Conservation (phyloP, 2,113 vertebrate genomes). For the Marmota flaviventris region DNA sequence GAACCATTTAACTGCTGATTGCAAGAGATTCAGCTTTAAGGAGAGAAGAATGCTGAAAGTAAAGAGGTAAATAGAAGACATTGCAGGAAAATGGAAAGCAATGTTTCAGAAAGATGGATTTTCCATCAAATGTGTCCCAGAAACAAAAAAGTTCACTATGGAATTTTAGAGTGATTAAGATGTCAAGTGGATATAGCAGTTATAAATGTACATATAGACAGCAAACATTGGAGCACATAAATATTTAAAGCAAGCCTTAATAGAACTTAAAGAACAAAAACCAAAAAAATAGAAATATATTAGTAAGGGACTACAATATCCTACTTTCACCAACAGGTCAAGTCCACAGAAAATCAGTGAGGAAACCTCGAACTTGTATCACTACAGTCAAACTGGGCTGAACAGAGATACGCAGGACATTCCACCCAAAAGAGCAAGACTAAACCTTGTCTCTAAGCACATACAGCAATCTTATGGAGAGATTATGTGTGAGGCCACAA, state of each 20-base stretch:
- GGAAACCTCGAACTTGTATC: neutral
- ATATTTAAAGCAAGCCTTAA: neutral
- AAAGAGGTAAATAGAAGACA: neutral
- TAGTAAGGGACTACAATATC: neutral
- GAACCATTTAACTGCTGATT: neutral
- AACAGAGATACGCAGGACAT: neutral
- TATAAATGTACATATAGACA: neutral
- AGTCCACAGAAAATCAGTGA: neutral
- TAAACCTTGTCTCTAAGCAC: neutral
- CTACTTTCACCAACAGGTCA: neutral
- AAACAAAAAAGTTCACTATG: neutral
- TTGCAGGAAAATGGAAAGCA: neutral
- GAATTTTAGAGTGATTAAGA: neutral
- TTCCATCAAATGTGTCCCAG: neutral
- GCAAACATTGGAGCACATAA: neutral
- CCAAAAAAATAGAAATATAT: neutral
- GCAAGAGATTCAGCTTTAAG: neutral
- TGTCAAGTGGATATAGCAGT: neutral
- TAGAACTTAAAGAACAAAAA: neutral
- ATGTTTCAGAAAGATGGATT: neutral
- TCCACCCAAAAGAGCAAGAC: neutral
- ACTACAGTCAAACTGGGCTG: neutral
- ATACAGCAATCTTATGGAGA: neutral
- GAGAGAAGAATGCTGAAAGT: neutral
- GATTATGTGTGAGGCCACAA: neutral